Percentiles rank a stretch among this genome's conserved stretches.
Conservation (phyloP, 2,113 vertebrate species). For the Channa maculata region DNA sequence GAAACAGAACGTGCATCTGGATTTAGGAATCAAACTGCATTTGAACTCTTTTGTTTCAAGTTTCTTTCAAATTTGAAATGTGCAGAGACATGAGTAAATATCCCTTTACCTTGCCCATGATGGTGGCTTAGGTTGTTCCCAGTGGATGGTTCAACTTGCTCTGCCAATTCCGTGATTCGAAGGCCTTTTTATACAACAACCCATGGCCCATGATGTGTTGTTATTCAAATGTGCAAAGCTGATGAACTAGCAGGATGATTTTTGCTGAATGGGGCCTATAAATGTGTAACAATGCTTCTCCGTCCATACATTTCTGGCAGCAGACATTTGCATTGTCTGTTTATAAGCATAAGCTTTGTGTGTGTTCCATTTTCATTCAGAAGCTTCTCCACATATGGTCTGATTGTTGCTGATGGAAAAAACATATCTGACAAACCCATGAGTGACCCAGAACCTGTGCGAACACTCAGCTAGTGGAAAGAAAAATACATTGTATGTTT, state of each 20-base stretch:
- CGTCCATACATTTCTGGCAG: slow-evolving; percentile 84
- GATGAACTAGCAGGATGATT: slow-evolving; percentile 82
- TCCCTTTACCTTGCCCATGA: slow-evolving; percentile 82
- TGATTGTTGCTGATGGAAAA: slow-evolving; percentile 35
- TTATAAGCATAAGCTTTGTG: slow-evolving; percentile 71
- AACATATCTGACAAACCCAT: slow-evolving; percentile 19
- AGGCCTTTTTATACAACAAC: slow-evolving; percentile 78
- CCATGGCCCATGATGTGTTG: slow-evolving; percentile 71
- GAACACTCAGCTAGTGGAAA: slow-evolving; percentile 13
- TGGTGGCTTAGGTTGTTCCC: slow-evolving; percentile 68
- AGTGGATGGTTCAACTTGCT: slow-evolving; percentile 75
- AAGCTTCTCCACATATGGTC: slow-evolving; percentile 73
- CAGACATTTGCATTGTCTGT: slow-evolving; percentile 70
- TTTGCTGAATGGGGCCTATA: slow-evolving; percentile 78
- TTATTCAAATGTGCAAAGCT: slow-evolving; percentile 83
- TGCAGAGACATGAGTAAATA: background rate
- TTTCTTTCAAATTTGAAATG: background rate
- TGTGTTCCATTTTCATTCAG: slow-evolving; percentile 56
- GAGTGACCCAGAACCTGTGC: slow-evolving; percentile 29
- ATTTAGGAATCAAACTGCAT: background rate
- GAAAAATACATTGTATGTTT: background rate
- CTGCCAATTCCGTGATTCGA: slow-evolving; percentile 63
- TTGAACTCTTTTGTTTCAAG: too few species aligned
- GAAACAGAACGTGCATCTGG: slow-evolving; percentile 4
- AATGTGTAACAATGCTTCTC: slow-evolving; percentile 75